These are phyloP conservation scores for Xylocampa areola DNA, from an alignment of 2,888 invertebrate genomes.

Conservation along the genomic window DNA sequence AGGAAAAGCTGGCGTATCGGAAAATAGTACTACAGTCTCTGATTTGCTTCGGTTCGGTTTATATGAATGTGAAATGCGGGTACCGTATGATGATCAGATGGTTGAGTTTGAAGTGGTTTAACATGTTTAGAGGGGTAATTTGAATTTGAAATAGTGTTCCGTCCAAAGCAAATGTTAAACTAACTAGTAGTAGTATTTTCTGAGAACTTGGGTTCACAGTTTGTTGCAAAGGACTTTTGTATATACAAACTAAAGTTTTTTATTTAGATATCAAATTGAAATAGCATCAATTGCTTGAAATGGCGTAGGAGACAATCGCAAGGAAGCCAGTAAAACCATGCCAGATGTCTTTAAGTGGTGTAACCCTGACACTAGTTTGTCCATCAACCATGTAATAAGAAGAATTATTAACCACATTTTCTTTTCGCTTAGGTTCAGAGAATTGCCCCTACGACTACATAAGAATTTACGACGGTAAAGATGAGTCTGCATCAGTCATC, in stretches of 20 bases:
- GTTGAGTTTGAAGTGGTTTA: slow-evolving; percentile 37
- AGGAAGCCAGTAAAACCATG: too few relatives aligned
- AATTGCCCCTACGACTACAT: slow-evolving; percentile 97
- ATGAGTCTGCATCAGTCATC: slow-evolving; percentile 95
- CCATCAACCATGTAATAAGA: too few relatives aligned
- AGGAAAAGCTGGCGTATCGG: slow-evolving; percentile 49
- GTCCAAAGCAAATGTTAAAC: background rate
- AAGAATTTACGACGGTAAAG: slow-evolving; percentile 96
- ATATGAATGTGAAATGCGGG: slow-evolving; percentile 55
- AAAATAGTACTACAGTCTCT: slow-evolving; percentile 40
- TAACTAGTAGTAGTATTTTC: background rate
- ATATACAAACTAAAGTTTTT: too few relatives aligned
- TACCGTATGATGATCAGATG: slow-evolving; percentile 28
- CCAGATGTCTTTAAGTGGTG: too few relatives aligned
- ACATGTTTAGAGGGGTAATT: slow-evolving; percentile 22
- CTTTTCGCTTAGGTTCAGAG: slow-evolving; percentile 90
- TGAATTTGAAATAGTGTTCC: slow-evolving; percentile 34
- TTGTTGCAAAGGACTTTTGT: background rate
- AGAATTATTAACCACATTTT: too few relatives aligned
- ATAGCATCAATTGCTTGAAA: too few relatives aligned
- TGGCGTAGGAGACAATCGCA: too few relatives aligned
- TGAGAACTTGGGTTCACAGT: background rate
- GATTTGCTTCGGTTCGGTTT: slow-evolving; percentile 38
- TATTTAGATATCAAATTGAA: too few relatives aligned
- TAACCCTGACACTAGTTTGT: too few relatives aligned